Evolutionary conservation across 2,113 vertebrate species (phyloP).

Genomic region (Amia ocellicauda): DNA sequence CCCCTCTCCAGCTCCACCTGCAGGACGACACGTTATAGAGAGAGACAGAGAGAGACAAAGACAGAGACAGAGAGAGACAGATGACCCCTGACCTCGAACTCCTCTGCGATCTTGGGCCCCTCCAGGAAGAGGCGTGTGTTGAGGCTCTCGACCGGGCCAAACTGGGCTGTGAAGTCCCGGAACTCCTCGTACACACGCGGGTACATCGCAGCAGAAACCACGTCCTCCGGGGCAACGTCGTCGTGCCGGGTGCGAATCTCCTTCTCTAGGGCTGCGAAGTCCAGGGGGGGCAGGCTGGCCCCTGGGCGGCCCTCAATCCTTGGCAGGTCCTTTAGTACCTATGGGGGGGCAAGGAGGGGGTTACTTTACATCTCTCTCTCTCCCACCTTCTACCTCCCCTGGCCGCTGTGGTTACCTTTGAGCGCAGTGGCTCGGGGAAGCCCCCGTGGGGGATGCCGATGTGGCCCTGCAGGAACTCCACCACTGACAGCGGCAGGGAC

Average conservation of each 20-base stretch:
- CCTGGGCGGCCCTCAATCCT: slow-evolving; percentile 84
- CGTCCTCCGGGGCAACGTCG: slow-evolving; percentile 80
- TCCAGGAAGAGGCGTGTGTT: slow-evolving; percentile 88
- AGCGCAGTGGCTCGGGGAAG: slow-evolving; percentile 87
- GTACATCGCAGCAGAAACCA: slow-evolving; percentile 90
- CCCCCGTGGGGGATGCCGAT: slow-evolving; percentile 86
- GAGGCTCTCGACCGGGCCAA: slow-evolving; percentile 82
- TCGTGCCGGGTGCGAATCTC: slow-evolving; percentile 67
- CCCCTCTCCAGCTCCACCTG: slow-evolving; percentile 91
- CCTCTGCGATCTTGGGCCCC: slow-evolving; percentile 87
- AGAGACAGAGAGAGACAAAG: background rate
- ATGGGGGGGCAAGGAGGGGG: background rate
- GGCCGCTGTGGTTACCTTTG: slow-evolving; percentile 67
- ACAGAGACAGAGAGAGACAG: no score
- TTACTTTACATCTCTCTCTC: no score
- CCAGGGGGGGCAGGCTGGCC: slow-evolving; percentile 75
- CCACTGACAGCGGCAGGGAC: slow-evolving; percentile 87
- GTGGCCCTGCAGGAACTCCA: slow-evolving; percentile 89
- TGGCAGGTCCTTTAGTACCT: slow-evolving; percentile 84
- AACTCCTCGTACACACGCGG: slow-evolving; percentile 87
- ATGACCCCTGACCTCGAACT: slow-evolving; percentile 75
- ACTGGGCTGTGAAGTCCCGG: slow-evolving; percentile 76
- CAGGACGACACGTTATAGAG: background rate
- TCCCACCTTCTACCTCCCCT: no score
- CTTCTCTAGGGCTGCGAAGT: slow-evolving; percentile 72